These are phyloP conservation scores for Leptobrachium leishanense DNA, from an alignment of 2,113 vertebrate species.

Conservation along the genomic window DNA sequence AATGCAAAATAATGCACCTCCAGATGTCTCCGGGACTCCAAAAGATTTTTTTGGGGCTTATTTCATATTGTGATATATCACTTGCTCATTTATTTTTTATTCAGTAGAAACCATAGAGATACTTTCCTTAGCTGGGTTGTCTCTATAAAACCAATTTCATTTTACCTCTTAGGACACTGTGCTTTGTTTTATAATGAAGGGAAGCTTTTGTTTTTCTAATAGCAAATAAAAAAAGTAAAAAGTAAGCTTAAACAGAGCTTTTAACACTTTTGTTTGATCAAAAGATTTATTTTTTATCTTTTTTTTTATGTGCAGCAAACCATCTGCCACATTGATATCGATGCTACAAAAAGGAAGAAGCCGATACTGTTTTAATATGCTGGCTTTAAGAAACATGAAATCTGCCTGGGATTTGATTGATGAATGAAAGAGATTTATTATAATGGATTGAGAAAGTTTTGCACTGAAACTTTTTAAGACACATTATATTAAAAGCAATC, in stretches of 20 bases:
- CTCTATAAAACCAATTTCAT: background rate
- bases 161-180: no score
- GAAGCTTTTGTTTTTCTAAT: no score
- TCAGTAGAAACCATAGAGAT: constrained; percentile 1
- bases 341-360: background rate
- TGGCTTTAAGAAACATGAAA: background rate
- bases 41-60: background rate
- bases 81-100: constrained; percentile 4
- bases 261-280: no score
- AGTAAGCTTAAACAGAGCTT: background rate
- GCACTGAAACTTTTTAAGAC: background rate
- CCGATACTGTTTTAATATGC: background rate
- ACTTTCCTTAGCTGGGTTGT: background rate
- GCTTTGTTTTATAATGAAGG: no score
- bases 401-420: background rate
- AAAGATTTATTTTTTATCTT: background rate
- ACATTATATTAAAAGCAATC: background rate
- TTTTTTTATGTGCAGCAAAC: no score
- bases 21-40: constrained; percentile 21
- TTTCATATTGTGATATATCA: constrained; percentile 11
- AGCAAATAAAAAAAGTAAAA: background rate
- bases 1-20: constrained; percentile 7
- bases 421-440: background rate
- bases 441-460: background rate
- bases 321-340: background rate